Evolutionary conservation across 2,113 vertebrate species (phyloP), one percentile per base, ranked within the genome.

Genomic region (Paramisgurnus dabryanus): DNA sequence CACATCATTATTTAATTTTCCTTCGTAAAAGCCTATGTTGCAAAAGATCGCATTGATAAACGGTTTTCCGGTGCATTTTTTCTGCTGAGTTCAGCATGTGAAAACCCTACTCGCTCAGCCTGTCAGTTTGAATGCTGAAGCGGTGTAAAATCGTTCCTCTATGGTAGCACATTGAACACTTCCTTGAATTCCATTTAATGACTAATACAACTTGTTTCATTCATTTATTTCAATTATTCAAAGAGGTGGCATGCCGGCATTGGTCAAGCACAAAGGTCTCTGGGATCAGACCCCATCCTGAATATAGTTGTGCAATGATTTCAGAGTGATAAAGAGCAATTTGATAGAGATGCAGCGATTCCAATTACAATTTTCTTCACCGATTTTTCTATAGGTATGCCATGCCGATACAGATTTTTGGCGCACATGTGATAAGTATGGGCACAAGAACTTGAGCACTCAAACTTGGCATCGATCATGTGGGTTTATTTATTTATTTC

Each of bases 171-270:
- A 53, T 53, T 12, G 12, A 53, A 18, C 6, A 17, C 55, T 58
- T 58, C 17, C 55, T 58, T 18, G 7, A 58, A 58, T 18, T 8
- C 15, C n/a, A 18, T 7, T 58, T 6, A n/a, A 6, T n/a, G 2
- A 17, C 55, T 18, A 7, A 58, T 58, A n/a, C 17, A 68, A 63
- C 45, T 13, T 34, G 12, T 39, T 13, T 22, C 7, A 55, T 45
- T 34, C 15, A 58, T 67, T 27, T 7, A 65, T 77, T 73, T 68
- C 82, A 79, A 82, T 82, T 85, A 83, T 81, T 83, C 55, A 60
- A 58, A 74, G 55, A 71, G 57, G 17, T 41, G 73, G 67, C 81
- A 83, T 78, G 80, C 55, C 63, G 55, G 47, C 15, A 7, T 66
- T 47, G 63, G 18, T 53, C 34, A 22, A 12, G 57, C 6, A 18